Percentiles rank a stretch among this genome's conserved stretches.
Evolutionary conservation across 2,113 vertebrate species (phyloP).

Genomic region (Chlorocebus sabaeus): DNA sequence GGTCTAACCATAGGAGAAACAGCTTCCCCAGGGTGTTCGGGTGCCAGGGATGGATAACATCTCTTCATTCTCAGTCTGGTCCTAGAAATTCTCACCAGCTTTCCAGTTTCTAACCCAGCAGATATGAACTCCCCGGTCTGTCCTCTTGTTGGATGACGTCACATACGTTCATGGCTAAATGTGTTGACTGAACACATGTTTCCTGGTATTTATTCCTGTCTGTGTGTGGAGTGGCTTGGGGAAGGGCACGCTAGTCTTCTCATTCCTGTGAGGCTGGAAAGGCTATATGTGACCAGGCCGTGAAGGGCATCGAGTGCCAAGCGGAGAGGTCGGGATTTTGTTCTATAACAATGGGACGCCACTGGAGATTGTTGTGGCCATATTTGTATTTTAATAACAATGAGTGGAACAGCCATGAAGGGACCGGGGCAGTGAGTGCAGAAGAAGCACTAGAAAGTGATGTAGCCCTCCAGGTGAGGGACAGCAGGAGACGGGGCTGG

Average conservation of each 20-base stretch:
- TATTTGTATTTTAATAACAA: neutral
- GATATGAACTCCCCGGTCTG: accelerated
- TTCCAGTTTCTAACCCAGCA: accelerated
- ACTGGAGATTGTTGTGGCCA: neutral
- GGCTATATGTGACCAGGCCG: neutral
- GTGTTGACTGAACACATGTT: neutral
- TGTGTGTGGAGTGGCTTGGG: neutral
- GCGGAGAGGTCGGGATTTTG: no score
- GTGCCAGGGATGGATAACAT: accelerated
- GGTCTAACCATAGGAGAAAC: neutral
- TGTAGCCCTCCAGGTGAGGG: no score
- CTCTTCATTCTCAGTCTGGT: neutral
- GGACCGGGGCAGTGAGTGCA: accelerated
- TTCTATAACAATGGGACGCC: neutral
- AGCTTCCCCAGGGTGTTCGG: neutral
- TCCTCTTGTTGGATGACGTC: neutral
- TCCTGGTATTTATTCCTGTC: no score
- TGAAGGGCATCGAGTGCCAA: neutral
- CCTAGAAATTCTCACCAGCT: neutral
- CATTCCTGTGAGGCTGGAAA: neutral
- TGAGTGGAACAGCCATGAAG: accelerated
- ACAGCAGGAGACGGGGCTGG: no score
- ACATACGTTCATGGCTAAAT: accelerated
- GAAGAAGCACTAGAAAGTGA: neutral
- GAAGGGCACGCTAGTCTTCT: neutral